Base-by-base conservation (phyloP, 2,797 vertebrate species). In the Gymnocypris eckloni region DNA sequence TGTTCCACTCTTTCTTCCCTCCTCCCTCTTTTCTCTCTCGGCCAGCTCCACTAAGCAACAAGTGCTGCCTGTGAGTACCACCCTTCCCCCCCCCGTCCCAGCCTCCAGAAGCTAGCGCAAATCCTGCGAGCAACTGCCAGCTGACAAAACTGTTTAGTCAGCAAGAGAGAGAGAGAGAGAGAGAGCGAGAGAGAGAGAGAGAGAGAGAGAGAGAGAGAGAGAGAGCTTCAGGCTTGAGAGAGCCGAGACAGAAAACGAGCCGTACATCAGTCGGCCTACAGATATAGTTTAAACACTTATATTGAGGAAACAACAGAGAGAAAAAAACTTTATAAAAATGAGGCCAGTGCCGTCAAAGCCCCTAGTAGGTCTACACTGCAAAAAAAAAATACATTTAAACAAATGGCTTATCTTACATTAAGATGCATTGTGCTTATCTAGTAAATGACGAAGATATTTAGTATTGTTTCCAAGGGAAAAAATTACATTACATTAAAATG, bases 61-160 rank as follows among this genome's bases (percentile, higher is more conserved):
- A 91, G 89, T 91, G 91, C 87, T 89, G 86, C 79, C 89, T 91
- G 87, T 82, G 89, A 90, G 82, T 89, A 90, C 83, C 86, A 85
- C 86, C 90, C 91, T 81, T 87, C 87, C 90, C 89, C 90, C 89
- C 91, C 91, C 78, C 89, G 91, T 91, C 81, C 87, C 88, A 92
- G 93, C 90, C 93, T 92, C 92, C 90, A 95, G 93, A 92, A 94
- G 94, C 89, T 91, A 91, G 93, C 93, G 56, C 92, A 93, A 95
- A 95, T 94, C 94, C 92, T 89, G 91, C 71, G 73, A 91, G 87
- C 89, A 92, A 91, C 94, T 93, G 93, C 94, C 94, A 93, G 94
- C 96, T 95, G 95, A 95, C 93, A 94, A 92, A 95, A 95, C 91
- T 95, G 96, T 96, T 95, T 94, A 96, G 95, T 96, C 95, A 95